Conservation (phyloP, 2,113 vertebrate genomes). For the Mustela lutreola region DNA sequence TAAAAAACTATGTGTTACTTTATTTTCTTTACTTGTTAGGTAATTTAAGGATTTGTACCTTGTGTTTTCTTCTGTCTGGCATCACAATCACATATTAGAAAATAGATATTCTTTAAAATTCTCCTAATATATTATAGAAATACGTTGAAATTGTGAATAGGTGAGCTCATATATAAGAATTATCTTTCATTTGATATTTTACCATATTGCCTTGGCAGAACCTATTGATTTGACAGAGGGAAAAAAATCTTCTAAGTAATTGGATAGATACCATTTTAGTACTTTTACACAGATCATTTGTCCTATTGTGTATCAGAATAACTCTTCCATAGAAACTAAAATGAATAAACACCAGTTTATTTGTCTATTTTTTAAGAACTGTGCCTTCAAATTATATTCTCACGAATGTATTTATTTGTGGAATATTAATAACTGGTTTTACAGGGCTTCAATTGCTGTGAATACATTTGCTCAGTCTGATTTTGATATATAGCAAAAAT, state of each 20-base stretch:
- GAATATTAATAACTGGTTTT: slow-evolving; percentile 58
- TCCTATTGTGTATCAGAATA: slow-evolving; percentile 7
- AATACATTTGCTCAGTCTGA: slow-evolving; percentile 53
- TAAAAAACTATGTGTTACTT: neutral
- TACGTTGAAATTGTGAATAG: neutral
- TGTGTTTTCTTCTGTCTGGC: slow-evolving; percentile 1
- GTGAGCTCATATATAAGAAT: neutral
- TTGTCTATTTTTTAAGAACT: slow-evolving; percentile 35
- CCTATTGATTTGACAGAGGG: neutral
- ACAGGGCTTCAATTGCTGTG: slow-evolving; percentile 43
- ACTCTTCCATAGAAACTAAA: slow-evolving; percentile 33
- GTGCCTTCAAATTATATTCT: slow-evolving; percentile 61
- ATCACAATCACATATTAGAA: slow-evolving; percentile 60
- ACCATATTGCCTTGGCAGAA: neutral
- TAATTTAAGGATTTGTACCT: neutral
- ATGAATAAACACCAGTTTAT: slow-evolving; percentile 34
- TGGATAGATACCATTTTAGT: neutral
- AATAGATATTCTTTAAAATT: slow-evolving; percentile 20
- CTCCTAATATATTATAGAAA: neutral
- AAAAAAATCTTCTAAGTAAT: neutral
- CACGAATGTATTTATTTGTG: slow-evolving; percentile 48
- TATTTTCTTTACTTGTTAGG: neutral
- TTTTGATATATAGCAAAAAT: slow-evolving; percentile 63
- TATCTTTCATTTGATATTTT: slow-evolving; percentile 39
- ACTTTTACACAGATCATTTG: slow-evolving; percentile 17